Percentiles rank a stretch among this genome's conserved stretches.
These are phyloP conservation scores for Scaptodrosophila lebanonensis DNA, from an alignment of 1,140 invertebrate genomes.

Conservation along the genomic window DNA sequence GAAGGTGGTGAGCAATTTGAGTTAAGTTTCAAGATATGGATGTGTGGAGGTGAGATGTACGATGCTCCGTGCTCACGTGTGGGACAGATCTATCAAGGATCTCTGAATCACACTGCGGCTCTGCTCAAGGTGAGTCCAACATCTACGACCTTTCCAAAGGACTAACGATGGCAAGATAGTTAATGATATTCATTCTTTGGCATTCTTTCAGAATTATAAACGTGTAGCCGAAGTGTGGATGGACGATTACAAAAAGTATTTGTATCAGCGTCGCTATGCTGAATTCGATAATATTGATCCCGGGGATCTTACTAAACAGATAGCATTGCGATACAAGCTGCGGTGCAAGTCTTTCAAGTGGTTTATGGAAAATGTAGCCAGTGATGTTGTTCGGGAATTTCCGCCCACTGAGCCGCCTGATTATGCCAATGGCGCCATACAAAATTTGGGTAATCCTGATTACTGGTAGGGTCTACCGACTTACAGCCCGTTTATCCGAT, in stretches of 20 bases:
- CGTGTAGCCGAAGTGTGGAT: constrained; percentile 98
- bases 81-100: constrained; percentile 90
- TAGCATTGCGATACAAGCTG: constrained; percentile 84
- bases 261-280: constrained; percentile 86
- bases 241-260: constrained; percentile 95
- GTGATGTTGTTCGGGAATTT: constrained; percentile 93
- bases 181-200: constrained; percentile 13
- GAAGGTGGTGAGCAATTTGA: constrained; percentile 99
- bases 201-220: constrained; percentile 87
- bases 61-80: constrained; percentile 95
- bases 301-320: constrained; percentile 90
- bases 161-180: too few relatives aligned
- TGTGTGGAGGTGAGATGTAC: constrained; percentile 93
- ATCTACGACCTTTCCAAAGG: too few relatives aligned
- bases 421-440: constrained; percentile 88
- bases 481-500: too few relatives aligned
- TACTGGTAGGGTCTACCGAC: too few relatives aligned
- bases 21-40: constrained; percentile 96
- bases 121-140: constrained; percentile 53
- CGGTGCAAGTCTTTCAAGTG: constrained; percentile 96
- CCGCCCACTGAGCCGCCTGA: constrained; percentile 94
- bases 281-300: constrained; percentile 86
- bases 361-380: constrained; percentile 97
- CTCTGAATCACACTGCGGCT: constrained; percentile 48
- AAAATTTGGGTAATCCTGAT: constrained; percentile 82